Conservation (phyloP, 2,113 vertebrate species). For the Callaeas wilsoni region DNA sequence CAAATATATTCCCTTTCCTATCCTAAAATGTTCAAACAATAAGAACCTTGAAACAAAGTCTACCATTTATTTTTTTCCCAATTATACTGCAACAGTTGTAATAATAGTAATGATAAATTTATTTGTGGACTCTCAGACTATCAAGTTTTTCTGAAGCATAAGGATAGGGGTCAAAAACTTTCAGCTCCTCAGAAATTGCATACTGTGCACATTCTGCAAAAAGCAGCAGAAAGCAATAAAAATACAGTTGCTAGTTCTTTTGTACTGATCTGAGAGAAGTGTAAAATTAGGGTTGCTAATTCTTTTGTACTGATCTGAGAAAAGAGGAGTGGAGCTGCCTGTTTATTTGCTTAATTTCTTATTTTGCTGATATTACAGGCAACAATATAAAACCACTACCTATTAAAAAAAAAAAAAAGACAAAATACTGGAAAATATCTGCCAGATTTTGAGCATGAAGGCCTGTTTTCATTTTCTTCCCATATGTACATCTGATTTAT, state of each 20-base stretch:
- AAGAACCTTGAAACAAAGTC: background rate
- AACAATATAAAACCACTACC: background rate
- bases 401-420: background rate
- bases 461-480: background rate
- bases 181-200: background rate
- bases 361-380: background rate
- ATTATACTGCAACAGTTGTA: background rate
- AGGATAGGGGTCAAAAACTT: background rate
- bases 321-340: background rate
- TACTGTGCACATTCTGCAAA: background rate
- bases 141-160: background rate
- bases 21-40: background rate
- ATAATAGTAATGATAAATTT: background rate
- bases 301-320: background rate
- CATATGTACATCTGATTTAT: background rate
- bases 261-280: background rate
- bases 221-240: background rate
- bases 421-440: conserved; percentile 1
- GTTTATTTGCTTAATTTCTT: background rate
- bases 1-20: background rate
- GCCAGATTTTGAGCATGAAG: background rate
- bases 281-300: background rate
- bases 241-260: background rate
- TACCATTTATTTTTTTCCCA: background rate
- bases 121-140: background rate